Evolutionary conservation across 2,888 invertebrate species (phyloP).

Genomic region (Rambutsinella grinnellia): DNA sequence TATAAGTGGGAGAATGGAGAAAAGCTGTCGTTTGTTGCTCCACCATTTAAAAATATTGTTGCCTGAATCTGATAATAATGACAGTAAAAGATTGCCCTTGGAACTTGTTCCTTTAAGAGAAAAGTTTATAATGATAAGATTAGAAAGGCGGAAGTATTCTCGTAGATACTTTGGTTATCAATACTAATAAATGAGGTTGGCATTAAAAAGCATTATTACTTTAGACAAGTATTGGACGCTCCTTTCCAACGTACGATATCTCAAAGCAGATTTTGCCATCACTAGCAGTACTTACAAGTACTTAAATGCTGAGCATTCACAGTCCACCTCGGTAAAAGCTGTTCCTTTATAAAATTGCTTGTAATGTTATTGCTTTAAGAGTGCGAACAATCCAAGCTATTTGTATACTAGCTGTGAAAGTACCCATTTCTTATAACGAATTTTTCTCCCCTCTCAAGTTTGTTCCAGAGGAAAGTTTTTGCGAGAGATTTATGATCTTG

Average conservation of each 20-base stretch:
- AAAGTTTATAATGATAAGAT: neutral
- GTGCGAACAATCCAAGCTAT: neutral
- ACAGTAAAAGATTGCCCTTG: neutral
- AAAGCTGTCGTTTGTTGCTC: neutral
- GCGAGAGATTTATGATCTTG: conserved; percentile 36
- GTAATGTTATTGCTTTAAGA: neutral
- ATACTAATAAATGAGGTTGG: too few relatives aligned
- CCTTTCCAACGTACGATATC: too few relatives aligned
- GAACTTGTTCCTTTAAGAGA: neutral
- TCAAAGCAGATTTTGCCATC: too few relatives aligned
- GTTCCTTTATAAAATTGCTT: neutral
- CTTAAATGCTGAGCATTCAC: too few relatives aligned
- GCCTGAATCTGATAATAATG: neutral
- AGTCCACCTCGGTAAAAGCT: neutral
- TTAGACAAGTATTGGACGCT: too few relatives aligned
- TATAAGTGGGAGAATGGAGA: too few relatives aligned
- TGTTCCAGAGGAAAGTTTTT: neutral
- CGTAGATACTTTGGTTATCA: neutral
- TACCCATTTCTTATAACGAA: too few relatives aligned
- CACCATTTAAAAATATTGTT: neutral
- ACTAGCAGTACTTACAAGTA: too few relatives aligned
- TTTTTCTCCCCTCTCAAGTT: too few relatives aligned
- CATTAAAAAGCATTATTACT: too few relatives aligned
- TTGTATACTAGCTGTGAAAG: neutral
- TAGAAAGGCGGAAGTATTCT: too few relatives aligned